Percentiles rank a stretch among this genome's conserved stretches.
phyloP scores from a whole-genome alignment of 1,140 invertebrate species.

The Diplogasteroides magnus region DNA sequence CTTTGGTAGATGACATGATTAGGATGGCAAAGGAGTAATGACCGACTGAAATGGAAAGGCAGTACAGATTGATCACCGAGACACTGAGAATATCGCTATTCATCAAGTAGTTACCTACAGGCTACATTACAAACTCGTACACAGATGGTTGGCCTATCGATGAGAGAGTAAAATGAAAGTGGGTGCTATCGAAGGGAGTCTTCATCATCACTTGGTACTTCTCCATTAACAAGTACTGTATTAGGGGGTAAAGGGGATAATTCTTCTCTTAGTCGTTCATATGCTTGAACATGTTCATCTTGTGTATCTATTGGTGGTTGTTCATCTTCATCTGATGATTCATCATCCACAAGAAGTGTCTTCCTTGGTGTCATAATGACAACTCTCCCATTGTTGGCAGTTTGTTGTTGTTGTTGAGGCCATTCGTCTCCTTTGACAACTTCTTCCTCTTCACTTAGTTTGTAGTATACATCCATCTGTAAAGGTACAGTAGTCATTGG shows the following conservation, averaged over 20 bases:
- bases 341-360: constrained; percentile 12
- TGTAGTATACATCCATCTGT: constrained; percentile 21
- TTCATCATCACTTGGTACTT: constrained; percentile 12
- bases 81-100: too few relatives aligned
- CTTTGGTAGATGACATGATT: neutral
- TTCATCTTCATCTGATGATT: constrained; percentile 28
- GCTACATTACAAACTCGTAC: too few relatives aligned
- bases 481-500: neutral
- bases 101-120: too few relatives aligned
- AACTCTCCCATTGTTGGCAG: neutral
- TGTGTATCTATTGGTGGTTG: neutral
- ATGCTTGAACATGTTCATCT: constrained; percentile 13
- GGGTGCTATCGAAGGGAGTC: constrained; percentile 13
- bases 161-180: too few relatives aligned
- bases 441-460: constrained; percentile 25
- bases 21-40: constrained; percentile 3
- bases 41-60: constrained; percentile 8
- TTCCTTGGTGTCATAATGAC: constrained; percentile 8
- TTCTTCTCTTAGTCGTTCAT: constrained; percentile 25
- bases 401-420: neutral
- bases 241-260: constrained; percentile 15
- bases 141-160: too few relatives aligned
- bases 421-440: constrained; percentile 18
- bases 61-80: constrained; percentile 11
- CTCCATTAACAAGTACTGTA: too few relatives aligned